Conservation (phyloP, 92 coral and sea anemone species). For the Actinernus sp. region DNA sequence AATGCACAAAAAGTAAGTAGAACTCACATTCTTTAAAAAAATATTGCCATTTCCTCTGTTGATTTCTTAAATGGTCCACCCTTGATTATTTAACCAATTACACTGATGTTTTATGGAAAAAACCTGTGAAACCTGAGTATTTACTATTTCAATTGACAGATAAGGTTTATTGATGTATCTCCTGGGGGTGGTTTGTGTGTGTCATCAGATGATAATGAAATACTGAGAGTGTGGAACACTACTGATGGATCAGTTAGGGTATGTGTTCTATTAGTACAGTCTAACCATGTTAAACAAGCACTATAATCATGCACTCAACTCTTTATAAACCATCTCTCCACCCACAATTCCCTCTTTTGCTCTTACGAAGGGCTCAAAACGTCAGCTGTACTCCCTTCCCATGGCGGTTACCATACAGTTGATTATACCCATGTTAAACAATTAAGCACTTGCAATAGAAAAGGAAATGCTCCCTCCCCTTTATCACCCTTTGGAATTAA, state of each 20-base stretch:
- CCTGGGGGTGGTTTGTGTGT: slow-evolving; percentile 92
- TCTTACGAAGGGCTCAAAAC: no score
- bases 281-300: not conserved
- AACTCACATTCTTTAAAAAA: no score
- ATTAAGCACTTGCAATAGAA: no score
- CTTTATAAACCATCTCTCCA: not conserved
- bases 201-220: slow-evolving; percentile 85
- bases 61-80: no score
- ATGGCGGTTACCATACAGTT: no score
- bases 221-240: slow-evolving; percentile 88
- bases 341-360: not conserved
- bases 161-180: slow-evolving; percentile 84
- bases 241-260: slow-evolving; percentile 85
- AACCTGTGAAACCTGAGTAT: not conserved
- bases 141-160: slow-evolving; percentile 24
- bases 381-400: no score
- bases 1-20: no score
- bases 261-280: not conserved
- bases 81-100: no score
- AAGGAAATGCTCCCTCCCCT: no score
- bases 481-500: no score
- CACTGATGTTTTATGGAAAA: not conserved
- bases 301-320: not conserved
- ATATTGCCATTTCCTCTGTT: no score
- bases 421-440: no score